Conservation (phyloP, 2,888 invertebrate species). For the Melieria omissa region DNA sequence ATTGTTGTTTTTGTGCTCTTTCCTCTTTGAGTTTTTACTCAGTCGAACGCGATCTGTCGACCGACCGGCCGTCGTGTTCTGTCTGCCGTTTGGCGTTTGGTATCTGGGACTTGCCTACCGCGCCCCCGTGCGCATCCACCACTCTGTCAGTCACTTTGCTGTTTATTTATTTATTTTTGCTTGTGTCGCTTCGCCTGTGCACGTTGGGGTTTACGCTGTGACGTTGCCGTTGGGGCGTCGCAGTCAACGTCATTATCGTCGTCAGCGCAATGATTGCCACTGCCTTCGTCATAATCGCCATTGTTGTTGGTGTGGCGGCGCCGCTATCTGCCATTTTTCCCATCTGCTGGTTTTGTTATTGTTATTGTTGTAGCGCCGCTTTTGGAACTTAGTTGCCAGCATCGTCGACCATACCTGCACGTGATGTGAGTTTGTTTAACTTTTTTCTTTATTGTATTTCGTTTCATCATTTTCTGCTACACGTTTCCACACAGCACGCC, state of each 20-base stretch:
- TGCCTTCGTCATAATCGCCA: too few species aligned
- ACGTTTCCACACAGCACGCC: conserved; percentile 46
- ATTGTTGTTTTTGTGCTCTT: too few species aligned
- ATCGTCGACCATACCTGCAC: conserved; percentile 17
- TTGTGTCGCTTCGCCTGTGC: conserved; percentile 26
- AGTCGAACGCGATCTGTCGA: too few species aligned
- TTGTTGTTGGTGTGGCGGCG: conserved; percentile 4
- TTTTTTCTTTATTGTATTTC: conserved; percentile 16
- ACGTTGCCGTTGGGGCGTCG: conserved; percentile 43
- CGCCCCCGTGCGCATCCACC: too few species aligned
- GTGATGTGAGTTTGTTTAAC: conserved; percentile 24
- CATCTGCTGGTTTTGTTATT: conserved; percentile 7
- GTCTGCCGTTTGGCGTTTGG: too few species aligned
- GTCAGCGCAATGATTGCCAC: conserved; percentile 39
- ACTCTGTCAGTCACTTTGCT: neutral
- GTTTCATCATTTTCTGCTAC: conserved; percentile 12
- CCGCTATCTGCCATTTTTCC: neutral
- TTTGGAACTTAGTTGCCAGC: neutral
- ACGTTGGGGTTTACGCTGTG: conserved; percentile 35
- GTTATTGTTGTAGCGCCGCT: neutral
- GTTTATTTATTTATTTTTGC: conserved; percentile 2
- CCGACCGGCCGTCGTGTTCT: too few species aligned
- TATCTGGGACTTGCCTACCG: too few species aligned
- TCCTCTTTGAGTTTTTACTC: too few species aligned
- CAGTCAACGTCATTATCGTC: neutral